Percentiles rank a stretch among this genome's conserved stretches.
Conservation (phyloP, 2,888 invertebrate species). For the Sesia apiformis region DNA sequence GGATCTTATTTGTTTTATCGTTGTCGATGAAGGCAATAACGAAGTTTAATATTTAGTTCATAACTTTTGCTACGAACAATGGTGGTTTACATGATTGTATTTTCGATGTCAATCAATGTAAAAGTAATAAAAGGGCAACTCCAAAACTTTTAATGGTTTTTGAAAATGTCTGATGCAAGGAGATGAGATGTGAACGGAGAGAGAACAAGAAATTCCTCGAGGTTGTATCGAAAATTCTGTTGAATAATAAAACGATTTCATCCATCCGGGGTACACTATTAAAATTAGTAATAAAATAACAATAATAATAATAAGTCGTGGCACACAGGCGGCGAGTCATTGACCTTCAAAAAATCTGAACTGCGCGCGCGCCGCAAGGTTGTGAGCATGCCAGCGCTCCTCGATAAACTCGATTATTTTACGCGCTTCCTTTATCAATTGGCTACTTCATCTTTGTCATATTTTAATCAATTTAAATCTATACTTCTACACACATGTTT, state of each 20-base stretch:
- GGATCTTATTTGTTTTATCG: too few relatives aligned
- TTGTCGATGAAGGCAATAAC: too few relatives aligned
- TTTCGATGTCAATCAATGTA: too few relatives aligned
- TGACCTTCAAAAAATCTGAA: slow-evolving; percentile 74
- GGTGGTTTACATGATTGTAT: too few relatives aligned
- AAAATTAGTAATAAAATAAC: neutral
- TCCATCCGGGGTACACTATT: neutral
- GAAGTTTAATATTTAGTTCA: too few relatives aligned
- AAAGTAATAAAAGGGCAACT: too few relatives aligned
- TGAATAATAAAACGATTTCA: neutral
- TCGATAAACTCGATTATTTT: slow-evolving; percentile 12
- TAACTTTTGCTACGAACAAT: too few relatives aligned
- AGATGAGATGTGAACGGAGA: too few relatives aligned
- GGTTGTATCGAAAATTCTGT: too few relatives aligned
- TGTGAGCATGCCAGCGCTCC: slow-evolving; percentile 33
- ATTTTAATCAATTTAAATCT: slow-evolving; percentile 1
- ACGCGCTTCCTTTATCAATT: slow-evolving; percentile 10
- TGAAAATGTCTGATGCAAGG: too few relatives aligned
- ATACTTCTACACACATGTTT: neutral
- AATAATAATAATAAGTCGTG: slow-evolving; percentile 60
- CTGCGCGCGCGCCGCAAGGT: slow-evolving; percentile 65
- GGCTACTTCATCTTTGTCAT: slow-evolving; percentile 1
- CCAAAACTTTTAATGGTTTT: too few relatives aligned
- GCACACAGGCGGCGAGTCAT: slow-evolving; percentile 58
- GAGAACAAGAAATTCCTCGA: too few relatives aligned